Evolutionary conservation across 2,797 vertebrate genomes (phyloP), one percentile per base, ranked within the genome.

Genomic region (Chlorospingus flavigularis): DNA sequence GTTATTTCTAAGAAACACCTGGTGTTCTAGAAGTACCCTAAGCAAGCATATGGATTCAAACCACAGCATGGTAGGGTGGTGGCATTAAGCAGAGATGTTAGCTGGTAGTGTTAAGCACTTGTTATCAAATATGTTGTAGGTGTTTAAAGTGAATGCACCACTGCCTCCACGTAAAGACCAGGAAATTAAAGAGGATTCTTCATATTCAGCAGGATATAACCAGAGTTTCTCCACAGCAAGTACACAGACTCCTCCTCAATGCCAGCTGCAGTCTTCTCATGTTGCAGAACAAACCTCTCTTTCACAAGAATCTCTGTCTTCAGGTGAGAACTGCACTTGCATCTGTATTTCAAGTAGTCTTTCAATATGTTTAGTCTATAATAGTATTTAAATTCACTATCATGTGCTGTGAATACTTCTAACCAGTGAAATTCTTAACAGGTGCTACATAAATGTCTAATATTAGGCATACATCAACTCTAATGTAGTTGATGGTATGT

Each of bases 231-330:
- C 97, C 86, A 99, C 98, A 57, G 98, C 98, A 50, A 99, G 99
- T 95, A 99, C 99, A 43, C 99, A 99, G 80, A 99, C 99, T 8
- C 98, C 99, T 77, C 98, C 99, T 14, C 99, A 99, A 63, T 98
- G 99, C 92, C 98, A 98, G 42, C 66, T 98, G 24, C 92, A 98
- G 4, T 88, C 98, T 43, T 87, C 97, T 53, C 97, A 97, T 10
- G 88, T 96, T 82, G 90, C 86, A 40, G 99, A 99, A 20, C 98
- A 99, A 9, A 98, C 98, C 15, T 84, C 96, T 60, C 90, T 97
- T 77, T 94, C 98, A 90, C 98, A 98, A 92, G 98, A 98, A 55
- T 53, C 96, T 60, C 57, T 97, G 4, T 97, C 97, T 86, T 96
- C 97, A 35, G 98, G 99, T 99, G 31, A 91, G 90, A 88, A 20